Conservation (phyloP, 2,888 invertebrate genomes). For the Drosophila niveifrons region DNA sequence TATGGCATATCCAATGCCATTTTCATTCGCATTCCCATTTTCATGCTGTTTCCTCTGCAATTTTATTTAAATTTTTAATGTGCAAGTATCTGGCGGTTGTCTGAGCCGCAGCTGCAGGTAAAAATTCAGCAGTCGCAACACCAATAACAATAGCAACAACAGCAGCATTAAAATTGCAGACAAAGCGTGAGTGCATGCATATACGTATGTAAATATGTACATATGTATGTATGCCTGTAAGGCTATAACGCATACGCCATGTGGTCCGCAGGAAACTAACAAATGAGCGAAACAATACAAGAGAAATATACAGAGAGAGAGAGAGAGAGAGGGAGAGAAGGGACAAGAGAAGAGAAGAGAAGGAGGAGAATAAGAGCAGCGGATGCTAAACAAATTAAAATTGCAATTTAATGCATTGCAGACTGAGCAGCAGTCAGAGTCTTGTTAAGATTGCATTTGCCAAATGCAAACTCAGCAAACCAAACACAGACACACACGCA, state of each 20-base stretch:
- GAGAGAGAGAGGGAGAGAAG: conserved; percentile 6
- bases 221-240: conserved; percentile 34
- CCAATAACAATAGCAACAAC: conserved; percentile 23
- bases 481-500: conserved; percentile 14
- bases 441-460: conserved; percentile 72
- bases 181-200: conserved; percentile 57
- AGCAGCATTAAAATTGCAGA: conserved; percentile 73
- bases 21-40: conserved; percentile 31
- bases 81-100: conserved; percentile 67
- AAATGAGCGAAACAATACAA: conserved; percentile 16
- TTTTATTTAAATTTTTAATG: conserved; percentile 77
- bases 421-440: conserved; percentile 37
- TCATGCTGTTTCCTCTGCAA: conserved; percentile 57
- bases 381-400: conserved; percentile 75
- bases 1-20: conserved; percentile 15
- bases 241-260: conserved; percentile 72
- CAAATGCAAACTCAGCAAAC: conserved; percentile 67
- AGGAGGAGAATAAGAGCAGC: conserved; percentile 29
- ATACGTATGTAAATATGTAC: conserved; percentile 45
- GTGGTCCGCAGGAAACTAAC: conserved; percentile 47
- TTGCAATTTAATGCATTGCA: conserved; percentile 77
- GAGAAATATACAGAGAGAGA: conserved; percentile 11
- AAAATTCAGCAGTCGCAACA: conserved; percentile 45
- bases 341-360: too few species aligned
- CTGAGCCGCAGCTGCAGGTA: conserved; percentile 74